Base-by-base conservation (phyloP, 1,140 invertebrate genomes). In the Drosophila punjabiensis region DNA sequence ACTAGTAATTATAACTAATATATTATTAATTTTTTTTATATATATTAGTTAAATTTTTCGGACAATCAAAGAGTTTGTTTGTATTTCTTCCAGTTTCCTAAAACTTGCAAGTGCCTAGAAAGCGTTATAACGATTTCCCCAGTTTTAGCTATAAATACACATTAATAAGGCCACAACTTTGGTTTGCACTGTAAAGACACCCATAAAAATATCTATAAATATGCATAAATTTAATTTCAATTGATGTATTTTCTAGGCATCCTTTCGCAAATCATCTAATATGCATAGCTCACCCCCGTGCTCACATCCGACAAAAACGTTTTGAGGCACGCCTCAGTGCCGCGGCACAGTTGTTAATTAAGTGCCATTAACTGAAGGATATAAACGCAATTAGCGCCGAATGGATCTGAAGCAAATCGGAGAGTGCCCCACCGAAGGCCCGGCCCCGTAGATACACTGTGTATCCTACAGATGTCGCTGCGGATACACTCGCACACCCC, bases 291-390 rank as follows among this genome's bases (percentile, higher is more conserved):
- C 56, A 67, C 28, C 28, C 20, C 37, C 20, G 39, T 50, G 18
- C 24, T 55, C 62, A 80, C 39, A 69, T 75, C 81, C 67, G 68
- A 86, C 77, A 69, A 76, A 81, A 82, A 18, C 39, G 59, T 59
- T 65, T 74, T 37, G n/a, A 45, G 30, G 28, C 58, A 84, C 70
- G 85, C 62, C 85, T 85, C 78, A 89, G 77, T 89, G 86, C 71
- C 55, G 82, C 68, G 82, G 70, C 85, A 80, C 82, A 90, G 86
- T 90, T 90, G 86, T 90, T 90, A 90, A 90, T 90, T 90, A 90
- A 90, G 86, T 90, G 86, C 82, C 86, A 90, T 90, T 90, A 90
- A 90, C 87, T 90, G 86, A 90, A 90, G 86, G 86, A 90, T 90
- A 90, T 90, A 90, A 90, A 90, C 86, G 86, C 86, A 90, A 90